Base-by-base conservation (phyloP, 2,888 invertebrate genomes). In the Willowsia nigromaculata region DNA sequence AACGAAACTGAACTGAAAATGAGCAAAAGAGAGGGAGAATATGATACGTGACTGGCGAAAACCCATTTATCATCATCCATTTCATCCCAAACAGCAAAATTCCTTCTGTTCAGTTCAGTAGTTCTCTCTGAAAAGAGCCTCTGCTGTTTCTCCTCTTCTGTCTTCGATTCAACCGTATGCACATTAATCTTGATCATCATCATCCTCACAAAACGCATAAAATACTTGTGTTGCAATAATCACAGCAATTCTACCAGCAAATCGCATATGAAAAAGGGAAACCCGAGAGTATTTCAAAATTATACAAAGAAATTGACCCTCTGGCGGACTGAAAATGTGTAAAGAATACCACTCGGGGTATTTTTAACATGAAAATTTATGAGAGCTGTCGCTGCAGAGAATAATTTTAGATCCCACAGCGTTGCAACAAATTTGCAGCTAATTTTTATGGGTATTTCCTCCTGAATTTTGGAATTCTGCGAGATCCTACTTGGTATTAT, bases 21-120 rank as follows among this genome's bases (percentile, higher is more conserved):
- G 37, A 37, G 37, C 5, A n/a, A 53, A 71, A 71, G 68, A 71
- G 25, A 40, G 22, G 43, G 30, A 47, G 50, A 76, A 50, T 76
- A 53, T 76, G 76, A 76, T 76, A 76, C 50, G 76, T 76, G 76
- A 50, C 47, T 76, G 18, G 50, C 18, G 18, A 50, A 50, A 76
- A 65, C 50, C 50, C 76, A 76, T 76, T 76, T 76, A 76, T 76
- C 76, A 76, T 76, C 76, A 76, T 76, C 76, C 76, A 50, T 76
- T 50, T 76, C 76, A 4, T 59, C 59, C 59, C 22, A 59, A 22
- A 59, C 18, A 59, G 59, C 59, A 59, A 50, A n/a, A 50, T 50
- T 50, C 50, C 50, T 50, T 18, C 18, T 50, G 50, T 50, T 50
- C 47, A 47, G 13, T 13, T 47, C 50, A 18, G 50, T 50, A 4